A percentile compares a stretch with the other conserved stretches of the same genome.
Evolutionary conservation across 2,888 invertebrate genomes (phyloP).

Genomic region (Dicyrtoma fusca): DNA sequence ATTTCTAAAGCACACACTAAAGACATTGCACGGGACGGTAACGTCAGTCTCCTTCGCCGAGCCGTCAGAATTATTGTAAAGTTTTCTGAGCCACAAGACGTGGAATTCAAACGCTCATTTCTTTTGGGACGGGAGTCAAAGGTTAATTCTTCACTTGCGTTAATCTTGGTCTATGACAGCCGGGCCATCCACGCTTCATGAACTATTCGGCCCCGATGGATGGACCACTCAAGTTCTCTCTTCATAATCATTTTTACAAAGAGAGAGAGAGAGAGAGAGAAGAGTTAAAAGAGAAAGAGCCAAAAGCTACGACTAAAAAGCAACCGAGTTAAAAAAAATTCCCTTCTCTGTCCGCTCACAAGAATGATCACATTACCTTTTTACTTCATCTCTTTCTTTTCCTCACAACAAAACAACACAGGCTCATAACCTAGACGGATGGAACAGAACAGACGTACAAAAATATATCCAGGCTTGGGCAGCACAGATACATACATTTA

Average conservation of each 20-base stretch:
- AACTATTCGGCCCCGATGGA: constrained; percentile 13
- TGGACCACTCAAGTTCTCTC: constrained; percentile 18
- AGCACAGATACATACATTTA: no score
- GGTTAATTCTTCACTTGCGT: constrained; percentile 54
- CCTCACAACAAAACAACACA: neutral
- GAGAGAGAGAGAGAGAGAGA: constrained; percentile 11
- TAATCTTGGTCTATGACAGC: constrained; percentile 50
- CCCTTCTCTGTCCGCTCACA: neutral
- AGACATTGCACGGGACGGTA: no score
- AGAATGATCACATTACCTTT: constrained; percentile 30
- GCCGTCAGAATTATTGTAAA: no score
- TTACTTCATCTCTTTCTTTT: constrained; percentile 16
- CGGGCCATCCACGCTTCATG: constrained; percentile 27
- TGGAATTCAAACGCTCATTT: constrained; percentile 1
- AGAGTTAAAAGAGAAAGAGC: neutral
- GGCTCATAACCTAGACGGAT: no score
- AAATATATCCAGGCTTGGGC: no score
- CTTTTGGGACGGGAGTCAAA: constrained; percentile 45
- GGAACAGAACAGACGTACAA: no score
- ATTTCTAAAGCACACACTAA: neutral
- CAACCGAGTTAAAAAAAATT: no score
- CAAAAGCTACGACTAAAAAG: no score
- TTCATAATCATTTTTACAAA: constrained; percentile 14
- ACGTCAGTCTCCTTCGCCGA: no score
- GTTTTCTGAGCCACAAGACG: no score